Percentiles rank a stretch among this genome's conserved stretches.
These are phyloP conservation scores for Bolinopsis microptera DNA, from an alignment of 37 sponge, comb jelly and placozoan species.

Conservation along the genomic window DNA sequence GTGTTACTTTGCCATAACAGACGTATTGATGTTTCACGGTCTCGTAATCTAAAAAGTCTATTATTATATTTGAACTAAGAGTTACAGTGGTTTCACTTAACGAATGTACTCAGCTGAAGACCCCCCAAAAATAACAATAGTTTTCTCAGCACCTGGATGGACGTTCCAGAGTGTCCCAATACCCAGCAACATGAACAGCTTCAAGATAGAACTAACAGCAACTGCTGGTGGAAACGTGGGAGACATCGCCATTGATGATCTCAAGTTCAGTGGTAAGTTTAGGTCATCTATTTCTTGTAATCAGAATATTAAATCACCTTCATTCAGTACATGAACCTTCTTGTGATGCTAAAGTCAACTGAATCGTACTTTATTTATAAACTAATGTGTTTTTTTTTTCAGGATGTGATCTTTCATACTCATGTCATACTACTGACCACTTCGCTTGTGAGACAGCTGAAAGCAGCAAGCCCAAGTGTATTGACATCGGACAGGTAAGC, in stretches of 20 bases:
- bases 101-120: too few relatives aligned
- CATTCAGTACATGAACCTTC: too few relatives aligned
- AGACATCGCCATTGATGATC: slow-evolving; percentile 68
- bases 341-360: too few relatives aligned
- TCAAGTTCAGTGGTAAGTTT: slow-evolving; percentile 45
- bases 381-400: too few relatives aligned
- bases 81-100: too few relatives aligned
- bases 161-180: not conserved
- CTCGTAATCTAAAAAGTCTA: too few relatives aligned
- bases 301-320: not conserved
- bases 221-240: slow-evolving; percentile 42
- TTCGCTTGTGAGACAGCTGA: slow-evolving; percentile 22
- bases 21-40: too few relatives aligned
- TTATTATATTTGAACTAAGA: too few relatives aligned
- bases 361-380: too few relatives aligned
- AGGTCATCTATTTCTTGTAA: not conserved
- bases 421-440: not conserved
- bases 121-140: too few relatives aligned
- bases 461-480: not conserved
- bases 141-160: not conserved
- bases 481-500: not conserved
- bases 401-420: slow-evolving; percentile 4
- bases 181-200: not conserved
- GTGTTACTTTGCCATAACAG: not conserved
- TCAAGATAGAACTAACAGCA: not conserved